phyloP scores from a whole-genome alignment of 2,888 invertebrate genomes.

The Nebria brevicollis region DNA sequence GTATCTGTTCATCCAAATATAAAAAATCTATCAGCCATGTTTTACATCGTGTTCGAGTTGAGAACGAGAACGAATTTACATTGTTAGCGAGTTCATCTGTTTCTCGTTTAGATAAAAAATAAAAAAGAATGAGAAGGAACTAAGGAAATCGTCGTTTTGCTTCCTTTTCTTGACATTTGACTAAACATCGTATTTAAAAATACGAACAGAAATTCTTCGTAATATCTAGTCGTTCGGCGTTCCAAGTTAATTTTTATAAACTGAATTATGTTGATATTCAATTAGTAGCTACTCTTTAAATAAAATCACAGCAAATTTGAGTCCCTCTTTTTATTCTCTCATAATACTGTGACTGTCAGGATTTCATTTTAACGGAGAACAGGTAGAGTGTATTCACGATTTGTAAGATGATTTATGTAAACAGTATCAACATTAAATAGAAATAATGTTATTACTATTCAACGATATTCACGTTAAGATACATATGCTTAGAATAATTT shows the following conservation, averaged over 20 bases:
- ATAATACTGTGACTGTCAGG: not conserved
- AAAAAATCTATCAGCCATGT: constrained; percentile 41
- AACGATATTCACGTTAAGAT: no score
- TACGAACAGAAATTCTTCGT: constrained; percentile 4
- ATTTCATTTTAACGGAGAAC: not conserved
- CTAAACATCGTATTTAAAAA: not conserved
- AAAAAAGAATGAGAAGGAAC: constrained; percentile 15
- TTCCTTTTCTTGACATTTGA: constrained; percentile 4
- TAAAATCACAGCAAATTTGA: constrained; percentile 16
- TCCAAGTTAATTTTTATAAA: constrained; percentile 33
- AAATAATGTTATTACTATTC: no score
- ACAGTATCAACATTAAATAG: no score
- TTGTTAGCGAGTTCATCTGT: constrained; percentile 51
- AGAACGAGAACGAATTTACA: constrained; percentile 49
- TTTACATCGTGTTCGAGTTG: constrained; percentile 50
- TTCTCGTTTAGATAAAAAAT: constrained; percentile 50
- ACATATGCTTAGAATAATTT: no score
- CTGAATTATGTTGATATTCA: constrained; percentile 42
- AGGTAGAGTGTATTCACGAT: not conserved
- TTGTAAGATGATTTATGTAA: no score
- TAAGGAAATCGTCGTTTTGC: not conserved
- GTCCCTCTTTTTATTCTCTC: not conserved
- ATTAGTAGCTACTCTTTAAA: constrained; percentile 36
- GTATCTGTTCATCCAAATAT: not conserved
- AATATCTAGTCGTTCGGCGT: not conserved